Evolutionary conservation across 30 jellyfish, hydroid and myxozoan genomes (phyloP).

Genomic region (Hydractinia symbiolongicarpus): DNA sequence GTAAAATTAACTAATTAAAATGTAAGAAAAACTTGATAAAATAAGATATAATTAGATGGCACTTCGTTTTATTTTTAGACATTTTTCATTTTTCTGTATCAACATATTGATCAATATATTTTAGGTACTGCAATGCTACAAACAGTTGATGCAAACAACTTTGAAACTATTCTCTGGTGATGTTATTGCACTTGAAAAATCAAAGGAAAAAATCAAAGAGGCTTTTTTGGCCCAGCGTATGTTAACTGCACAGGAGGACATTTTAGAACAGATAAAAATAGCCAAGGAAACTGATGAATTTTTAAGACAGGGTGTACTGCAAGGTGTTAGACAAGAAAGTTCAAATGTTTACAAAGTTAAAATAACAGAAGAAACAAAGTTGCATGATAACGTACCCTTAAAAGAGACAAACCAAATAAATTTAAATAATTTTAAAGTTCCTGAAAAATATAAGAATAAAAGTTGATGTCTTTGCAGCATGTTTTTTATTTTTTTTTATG

Average conservation of each 20-base stretch:
- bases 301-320: slow-evolving; percentile 23
- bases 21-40: too few relatives aligned
- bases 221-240: slow-evolving; percentile 20
- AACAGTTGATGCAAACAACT: slow-evolving; percentile 16
- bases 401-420: slow-evolving; percentile 21
- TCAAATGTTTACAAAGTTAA: slow-evolving; percentile 21
- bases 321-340: not conserved
- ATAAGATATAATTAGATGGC: too few relatives aligned
- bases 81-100: not conserved
- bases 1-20: too few relatives aligned
- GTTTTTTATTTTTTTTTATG: not conserved
- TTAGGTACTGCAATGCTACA: slow-evolving; percentile 27
- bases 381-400: slow-evolving; percentile 27
- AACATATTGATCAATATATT: not conserved
- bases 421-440: slow-evolving; percentile 23
- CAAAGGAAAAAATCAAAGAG: slow-evolving; percentile 21
- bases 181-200: slow-evolving; percentile 12
- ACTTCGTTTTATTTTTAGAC: too few relatives aligned
- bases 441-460: slow-evolving; percentile 7
- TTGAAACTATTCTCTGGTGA: slow-evolving; percentile 26
- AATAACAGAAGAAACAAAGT: slow-evolving; percentile 27
- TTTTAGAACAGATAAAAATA: not conserved
- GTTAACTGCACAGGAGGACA: slow-evolving; percentile 2
- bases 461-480: not conserved
- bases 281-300: slow-evolving; percentile 40